A percentile compares a stretch with the other conserved stretches of the same genome.
Evolutionary conservation across 1,140 invertebrate species (phyloP).

Genomic region (Heliconius himera): DNA sequence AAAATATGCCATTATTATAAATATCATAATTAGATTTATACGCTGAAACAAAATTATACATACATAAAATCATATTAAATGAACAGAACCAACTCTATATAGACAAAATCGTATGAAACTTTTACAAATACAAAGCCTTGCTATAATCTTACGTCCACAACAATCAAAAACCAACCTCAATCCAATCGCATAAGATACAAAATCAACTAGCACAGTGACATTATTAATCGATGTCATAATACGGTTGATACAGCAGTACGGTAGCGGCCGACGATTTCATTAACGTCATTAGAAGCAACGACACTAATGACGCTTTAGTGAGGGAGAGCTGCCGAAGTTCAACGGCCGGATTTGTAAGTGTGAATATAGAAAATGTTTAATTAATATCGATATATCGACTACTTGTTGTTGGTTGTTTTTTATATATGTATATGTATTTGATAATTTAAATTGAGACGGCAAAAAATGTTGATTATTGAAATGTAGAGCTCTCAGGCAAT

Average conservation of each 20-base stretch:
- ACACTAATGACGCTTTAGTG: slow-evolving; percentile 48
- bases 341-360: slow-evolving; percentile 4
- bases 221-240: slow-evolving; percentile 46
- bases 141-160: neutral
- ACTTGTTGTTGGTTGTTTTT: neutral
- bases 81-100: neutral
- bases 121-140: slow-evolving; percentile 8
- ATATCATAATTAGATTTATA: too few relatives aligned
- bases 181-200: neutral
- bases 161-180: neutral
- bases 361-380: neutral
- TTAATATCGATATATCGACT: slow-evolving; percentile 3
- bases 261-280: slow-evolving; percentile 52
- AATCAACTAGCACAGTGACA: neutral
- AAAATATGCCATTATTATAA: too few relatives aligned
- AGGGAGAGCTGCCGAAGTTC: slow-evolving; percentile 7
- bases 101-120: neutral
- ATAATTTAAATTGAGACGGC: too few relatives aligned
- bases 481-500: too few relatives aligned
- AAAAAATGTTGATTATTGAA: too few relatives aligned
- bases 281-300: slow-evolving; percentile 47
- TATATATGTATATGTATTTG: too few relatives aligned
- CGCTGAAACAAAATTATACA: too few relatives aligned
- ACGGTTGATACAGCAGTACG: slow-evolving; percentile 41
- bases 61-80: neutral